A percentile compares a stretch with the other conserved stretches of the same genome.
Conservation (phyloP, 2,113 vertebrate species). For the Cyphomyrus discorhynchus region DNA sequence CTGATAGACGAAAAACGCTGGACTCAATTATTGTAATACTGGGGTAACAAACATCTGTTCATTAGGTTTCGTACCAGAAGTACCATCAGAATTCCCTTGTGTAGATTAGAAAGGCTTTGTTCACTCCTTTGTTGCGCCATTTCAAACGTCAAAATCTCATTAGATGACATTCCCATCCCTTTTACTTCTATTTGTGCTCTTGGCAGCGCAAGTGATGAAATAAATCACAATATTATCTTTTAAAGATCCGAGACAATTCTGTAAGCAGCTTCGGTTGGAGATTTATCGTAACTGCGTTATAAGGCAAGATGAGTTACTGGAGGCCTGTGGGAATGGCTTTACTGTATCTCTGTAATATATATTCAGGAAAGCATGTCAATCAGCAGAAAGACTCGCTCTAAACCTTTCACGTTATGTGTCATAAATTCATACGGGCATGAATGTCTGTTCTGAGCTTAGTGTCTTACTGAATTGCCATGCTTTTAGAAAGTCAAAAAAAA, state of each 20-base stretch:
- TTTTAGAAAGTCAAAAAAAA: not conserved
- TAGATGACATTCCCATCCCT: not conserved
- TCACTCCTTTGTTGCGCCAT: not conserved
- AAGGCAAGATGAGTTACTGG: not conserved
- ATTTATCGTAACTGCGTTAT: not conserved
- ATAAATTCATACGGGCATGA: not conserved
- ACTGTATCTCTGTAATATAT: not conserved
- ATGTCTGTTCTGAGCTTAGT: not conserved
- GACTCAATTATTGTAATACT: not conserved
- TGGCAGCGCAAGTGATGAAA: not conserved
- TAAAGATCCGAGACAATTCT: not conserved
- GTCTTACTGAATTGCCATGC: not conserved
- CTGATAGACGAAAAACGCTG: not conserved
- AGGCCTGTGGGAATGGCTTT: not conserved
- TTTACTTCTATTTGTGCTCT: not conserved
- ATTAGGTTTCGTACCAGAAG: not conserved
- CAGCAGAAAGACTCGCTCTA: not conserved
- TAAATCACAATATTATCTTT: not conserved
- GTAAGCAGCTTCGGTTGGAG: not conserved
- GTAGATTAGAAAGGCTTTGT: not conserved
- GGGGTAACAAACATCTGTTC: not conserved
- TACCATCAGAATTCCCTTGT: not conserved
- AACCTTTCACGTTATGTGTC: not conserved
- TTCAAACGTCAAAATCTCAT: not conserved
- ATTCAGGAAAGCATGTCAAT: not conserved